Evolutionary conservation across 2,888 invertebrate genomes (phyloP).

Genomic region (Caenorhabditis afra): DNA sequence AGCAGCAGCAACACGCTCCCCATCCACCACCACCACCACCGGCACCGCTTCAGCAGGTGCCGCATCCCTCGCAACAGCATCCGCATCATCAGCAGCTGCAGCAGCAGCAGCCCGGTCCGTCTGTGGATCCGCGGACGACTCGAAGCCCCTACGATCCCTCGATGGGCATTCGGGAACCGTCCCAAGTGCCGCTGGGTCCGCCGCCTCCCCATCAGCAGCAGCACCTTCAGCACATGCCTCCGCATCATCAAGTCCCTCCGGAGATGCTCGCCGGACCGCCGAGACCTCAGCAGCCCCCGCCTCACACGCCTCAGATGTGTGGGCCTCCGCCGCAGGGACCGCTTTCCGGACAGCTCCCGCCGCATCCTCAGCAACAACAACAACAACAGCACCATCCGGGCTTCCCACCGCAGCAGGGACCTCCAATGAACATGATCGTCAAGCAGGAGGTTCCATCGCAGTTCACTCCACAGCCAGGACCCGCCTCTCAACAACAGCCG

Average conservation of each 20-base stretch:
- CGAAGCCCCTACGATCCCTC: too few species aligned
- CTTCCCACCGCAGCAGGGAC: not conserved
- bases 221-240: not conserved
- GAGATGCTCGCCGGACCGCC: constrained; percentile 3
- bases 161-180: too few species aligned
- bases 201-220: too few species aligned
- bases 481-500: constrained; percentile 23
- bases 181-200: not conserved
- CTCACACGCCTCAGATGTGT: too few species aligned
- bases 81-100: too few species aligned
- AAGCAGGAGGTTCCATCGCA: constrained; percentile 38
- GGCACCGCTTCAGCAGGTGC: not conserved
- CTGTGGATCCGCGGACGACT: too few species aligned
- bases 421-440: constrained; percentile 13
- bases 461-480: constrained; percentile 19
- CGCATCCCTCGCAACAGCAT: too few species aligned
- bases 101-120: too few species aligned
- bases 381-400: constrained; percentile 20
- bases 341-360: constrained; percentile 23
- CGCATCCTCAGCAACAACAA: not conserved
- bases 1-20: constrained; percentile 13
- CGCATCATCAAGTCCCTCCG: constrained; percentile 32
- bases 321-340: not conserved
- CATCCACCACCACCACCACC: not conserved
- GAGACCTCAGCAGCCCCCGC: not conserved